Evolutionary conservation across 2,113 vertebrate genomes (phyloP), one percentile per base, ranked within the genome.

Genomic region (Oryzias curvinotus): DNA sequence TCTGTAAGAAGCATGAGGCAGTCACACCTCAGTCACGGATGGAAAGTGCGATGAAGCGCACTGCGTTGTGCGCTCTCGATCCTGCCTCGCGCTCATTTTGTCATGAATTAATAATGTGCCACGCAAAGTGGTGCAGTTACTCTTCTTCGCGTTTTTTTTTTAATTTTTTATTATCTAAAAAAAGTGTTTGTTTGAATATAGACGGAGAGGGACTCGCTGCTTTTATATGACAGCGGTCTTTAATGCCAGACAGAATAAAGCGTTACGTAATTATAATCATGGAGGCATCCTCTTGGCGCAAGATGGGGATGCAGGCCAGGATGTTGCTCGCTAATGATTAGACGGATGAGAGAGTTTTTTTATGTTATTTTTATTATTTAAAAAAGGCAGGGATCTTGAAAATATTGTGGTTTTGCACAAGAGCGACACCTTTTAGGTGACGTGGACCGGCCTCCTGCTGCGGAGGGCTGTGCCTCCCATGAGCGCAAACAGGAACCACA

Each of bases 241-340:
- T 75, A 81, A 76, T 77, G 73, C 57, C 68, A 62, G 25, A 19
- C 48, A 68, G 58, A 81, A 80, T 71, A 75, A 85, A 71, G 46
- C 63, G 70, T 91, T 89, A 83, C 85, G 85, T 91, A 87, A 89
- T 86, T 52, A 48, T 55, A 51, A 48, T 55, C 48, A 68, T 26
- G 53, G 62, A 68, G 75, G 71, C 75, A 64, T 78, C 71, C 70
- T 70, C 76, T 52, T 66, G 63, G 80, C 75, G 82, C 80, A 81
- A 74, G 81, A 68, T 81, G 75, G 41, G 52, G 4, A 25, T 64
- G 52, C 36, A 67, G 64, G 55, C 55, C 72, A 60, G 67, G 55
- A 82, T 71, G 71, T 10, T 68, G 52, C 59, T 47, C 10, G 36
- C 12, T 36, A 12, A 13, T 36, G 8, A 36, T 36, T 3, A 36